Evolutionary conservation across 2,113 vertebrate genomes (phyloP).

Genomic region (Anser cygnoides): DNA sequence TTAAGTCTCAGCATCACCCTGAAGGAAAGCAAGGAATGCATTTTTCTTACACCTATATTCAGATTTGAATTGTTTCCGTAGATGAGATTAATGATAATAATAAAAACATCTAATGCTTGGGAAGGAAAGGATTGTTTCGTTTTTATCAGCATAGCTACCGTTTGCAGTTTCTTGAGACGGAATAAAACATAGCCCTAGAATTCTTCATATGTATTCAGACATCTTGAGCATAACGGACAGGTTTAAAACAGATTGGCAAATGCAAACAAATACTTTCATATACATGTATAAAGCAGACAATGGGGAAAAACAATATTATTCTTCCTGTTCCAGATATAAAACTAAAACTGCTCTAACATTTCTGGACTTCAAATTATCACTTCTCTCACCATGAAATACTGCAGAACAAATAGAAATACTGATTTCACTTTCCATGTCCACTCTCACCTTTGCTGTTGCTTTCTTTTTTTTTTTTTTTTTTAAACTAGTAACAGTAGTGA

Average conservation of each 20-base stretch:
- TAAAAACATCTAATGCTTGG: neutral
- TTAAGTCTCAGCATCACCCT: neutral
- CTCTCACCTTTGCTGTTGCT: neutral
- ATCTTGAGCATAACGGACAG: neutral
- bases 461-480: neutral
- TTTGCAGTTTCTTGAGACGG: neutral
- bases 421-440: neutral
- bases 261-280: neutral
- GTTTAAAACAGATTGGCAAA: neutral
- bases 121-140: neutral
- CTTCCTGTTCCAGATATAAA: neutral
- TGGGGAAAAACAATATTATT: neutral
- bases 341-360: neutral
- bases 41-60: neutral
- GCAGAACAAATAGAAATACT: neutral
- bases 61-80: neutral
- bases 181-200: neutral
- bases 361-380: neutral
- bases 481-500: neutral
- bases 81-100: neutral
- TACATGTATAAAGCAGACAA: neutral
- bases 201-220: neutral
- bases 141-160: neutral
- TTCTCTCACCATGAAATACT: neutral
- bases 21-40: neutral